Evolutionary conservation across 2,113 vertebrate species (phyloP).

Genomic region (Felis catus): DNA sequence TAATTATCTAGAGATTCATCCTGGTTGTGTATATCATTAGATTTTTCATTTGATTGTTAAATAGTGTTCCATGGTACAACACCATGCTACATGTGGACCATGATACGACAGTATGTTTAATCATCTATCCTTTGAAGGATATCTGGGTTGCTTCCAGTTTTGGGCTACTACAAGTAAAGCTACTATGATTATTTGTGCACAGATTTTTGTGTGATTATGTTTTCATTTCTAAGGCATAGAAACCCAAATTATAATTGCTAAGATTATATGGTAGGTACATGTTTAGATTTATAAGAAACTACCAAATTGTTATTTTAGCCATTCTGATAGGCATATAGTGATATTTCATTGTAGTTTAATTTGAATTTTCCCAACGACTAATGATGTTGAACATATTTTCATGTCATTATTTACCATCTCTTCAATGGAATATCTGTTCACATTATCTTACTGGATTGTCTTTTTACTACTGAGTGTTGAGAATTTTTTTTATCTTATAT

Average conservation of each 20-base stretch:
- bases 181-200: background rate
- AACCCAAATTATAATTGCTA: background rate
- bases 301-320: background rate
- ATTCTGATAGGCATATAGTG: background rate
- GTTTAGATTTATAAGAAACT: background rate
- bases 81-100: background rate
- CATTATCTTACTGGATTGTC: background rate
- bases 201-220: background rate
- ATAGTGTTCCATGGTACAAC: background rate
- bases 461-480: background rate
- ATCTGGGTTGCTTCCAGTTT: background rate
- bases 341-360: background rate
- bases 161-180: background rate
- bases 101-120: background rate
- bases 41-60: background rate
- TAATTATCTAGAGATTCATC: background rate
- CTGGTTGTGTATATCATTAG: background rate
- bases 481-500: background rate
- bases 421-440: background rate
- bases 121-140: background rate
- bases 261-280: background rate
- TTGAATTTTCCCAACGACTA: background rate
- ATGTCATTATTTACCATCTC: background rate
- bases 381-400: background rate
- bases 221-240: background rate